These are phyloP conservation scores for Periplaneta americana DNA, from an alignment of 1,140 invertebrate genomes.

Conservation along the genomic window DNA sequence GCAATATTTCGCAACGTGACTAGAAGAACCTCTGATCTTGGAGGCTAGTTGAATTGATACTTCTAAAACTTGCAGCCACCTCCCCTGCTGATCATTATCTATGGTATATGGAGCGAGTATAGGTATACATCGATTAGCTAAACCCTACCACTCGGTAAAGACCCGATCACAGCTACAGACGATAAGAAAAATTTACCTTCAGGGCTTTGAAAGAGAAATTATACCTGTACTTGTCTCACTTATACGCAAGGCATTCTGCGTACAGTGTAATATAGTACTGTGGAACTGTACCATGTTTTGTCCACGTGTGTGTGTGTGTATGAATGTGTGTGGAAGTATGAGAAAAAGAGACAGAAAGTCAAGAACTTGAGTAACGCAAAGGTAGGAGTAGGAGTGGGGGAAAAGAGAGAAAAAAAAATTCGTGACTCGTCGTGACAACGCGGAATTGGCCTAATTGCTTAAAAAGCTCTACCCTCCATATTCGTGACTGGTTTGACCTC, in stretches of 20 bases:
- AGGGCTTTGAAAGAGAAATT: not conserved
- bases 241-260: too few species aligned
- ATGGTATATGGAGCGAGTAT: not conserved
- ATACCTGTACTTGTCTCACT: too few species aligned
- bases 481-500: not conserved
- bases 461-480: not conserved
- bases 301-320: not conserved
- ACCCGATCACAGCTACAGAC: not conserved
- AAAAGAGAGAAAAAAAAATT: not conserved
- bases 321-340: not conserved
- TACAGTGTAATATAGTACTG: not conserved
- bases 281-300: not conserved
- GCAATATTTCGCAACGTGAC: too few species aligned
- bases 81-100: not conserved
- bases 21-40: too few species aligned
- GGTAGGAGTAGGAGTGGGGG: too few species aligned
- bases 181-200: not conserved
- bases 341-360: not conserved
- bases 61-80: too few species aligned
- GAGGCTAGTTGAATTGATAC: too few species aligned
- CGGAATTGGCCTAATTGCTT: not conserved
- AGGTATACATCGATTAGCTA: not conserved
- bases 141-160: not conserved
- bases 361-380: not conserved
- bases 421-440: not conserved